These are phyloP conservation scores for Orchestia grillus DNA, from an alignment of 1,140 invertebrate genomes.

Conservation along the genomic window DNA sequence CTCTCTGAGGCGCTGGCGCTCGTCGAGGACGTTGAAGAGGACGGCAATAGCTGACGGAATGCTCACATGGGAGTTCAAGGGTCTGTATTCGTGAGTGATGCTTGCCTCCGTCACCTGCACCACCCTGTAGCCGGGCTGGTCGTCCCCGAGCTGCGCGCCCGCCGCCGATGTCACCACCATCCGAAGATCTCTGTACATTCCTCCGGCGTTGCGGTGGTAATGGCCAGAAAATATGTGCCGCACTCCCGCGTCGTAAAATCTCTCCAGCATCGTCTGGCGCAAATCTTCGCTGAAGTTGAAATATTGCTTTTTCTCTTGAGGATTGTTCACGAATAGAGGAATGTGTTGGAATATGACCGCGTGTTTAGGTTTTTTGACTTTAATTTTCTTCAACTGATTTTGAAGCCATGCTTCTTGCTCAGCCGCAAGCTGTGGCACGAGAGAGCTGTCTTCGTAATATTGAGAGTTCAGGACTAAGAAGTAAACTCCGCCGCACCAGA, in stretches of 20 bases:
- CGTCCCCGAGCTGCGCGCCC: constrained; percentile 73
- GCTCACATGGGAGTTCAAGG: neutral
- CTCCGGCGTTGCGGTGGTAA: constrained; percentile 75
- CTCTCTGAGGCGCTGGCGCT: neutral
- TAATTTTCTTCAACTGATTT: constrained; percentile 69
- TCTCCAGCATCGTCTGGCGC: constrained; percentile 72
- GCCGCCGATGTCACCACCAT: constrained; percentile 75
- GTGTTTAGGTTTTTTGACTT: constrained; percentile 69
- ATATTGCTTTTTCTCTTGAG: constrained; percentile 72
- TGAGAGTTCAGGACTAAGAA: constrained; percentile 76
- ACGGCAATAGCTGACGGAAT: constrained; percentile 2
- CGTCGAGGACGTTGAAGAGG: neutral
- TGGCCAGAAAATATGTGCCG: constrained; percentile 76
- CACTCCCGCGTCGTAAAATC: constrained; percentile 71
- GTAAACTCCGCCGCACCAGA: constrained; percentile 74
- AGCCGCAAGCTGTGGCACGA: constrained; percentile 70
- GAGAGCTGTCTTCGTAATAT: constrained; percentile 71
- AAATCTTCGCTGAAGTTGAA: constrained; percentile 72
- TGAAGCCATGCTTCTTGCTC: constrained; percentile 74
- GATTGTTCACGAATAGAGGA: constrained; percentile 73
- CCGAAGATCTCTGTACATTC: constrained; percentile 73
- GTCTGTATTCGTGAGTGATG: neutral
- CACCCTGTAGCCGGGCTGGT: constrained; percentile 73
- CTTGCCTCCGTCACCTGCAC: constrained; percentile 70
- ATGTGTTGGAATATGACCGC: constrained; percentile 76